phyloP scores from a whole-genome alignment of 2,797 vertebrate species.

The Rhynchonycteris naso region DNA sequence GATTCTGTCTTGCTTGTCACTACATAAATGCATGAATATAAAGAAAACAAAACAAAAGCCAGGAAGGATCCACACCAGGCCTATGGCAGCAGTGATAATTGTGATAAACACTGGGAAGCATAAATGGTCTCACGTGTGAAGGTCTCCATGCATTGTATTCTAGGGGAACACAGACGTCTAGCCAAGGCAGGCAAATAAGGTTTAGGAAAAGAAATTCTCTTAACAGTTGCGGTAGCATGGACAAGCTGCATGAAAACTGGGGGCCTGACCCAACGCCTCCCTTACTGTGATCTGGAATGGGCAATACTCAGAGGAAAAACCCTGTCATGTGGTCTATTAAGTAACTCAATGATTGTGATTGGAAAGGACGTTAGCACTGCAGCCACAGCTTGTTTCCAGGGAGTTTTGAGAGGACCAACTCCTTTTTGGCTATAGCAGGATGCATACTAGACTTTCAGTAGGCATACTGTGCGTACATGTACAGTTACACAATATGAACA shows the following conservation, averaged over 20 bases:
- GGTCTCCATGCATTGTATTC: not conserved
- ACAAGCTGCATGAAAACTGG: not conserved
- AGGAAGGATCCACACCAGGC: not conserved
- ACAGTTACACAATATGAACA: too few relatives aligned
- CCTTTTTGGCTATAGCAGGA: not conserved
- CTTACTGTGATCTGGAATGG: not conserved
- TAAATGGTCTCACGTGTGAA: not conserved
- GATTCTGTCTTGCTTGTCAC: not conserved
- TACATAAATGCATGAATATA: not conserved
- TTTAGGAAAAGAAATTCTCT: not conserved
- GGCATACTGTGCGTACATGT: accelerated
- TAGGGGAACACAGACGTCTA: not conserved
- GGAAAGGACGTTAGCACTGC: not conserved
- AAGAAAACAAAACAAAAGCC: not conserved
- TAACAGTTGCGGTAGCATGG: not conserved
- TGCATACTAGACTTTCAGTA: not conserved
- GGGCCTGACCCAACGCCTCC: not conserved
- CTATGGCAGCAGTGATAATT: not conserved
- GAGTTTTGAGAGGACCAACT: not conserved
- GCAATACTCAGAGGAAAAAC: not conserved
- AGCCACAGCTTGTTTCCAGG: not conserved
- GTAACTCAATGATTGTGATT: not conserved
- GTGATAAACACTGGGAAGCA: not conserved
- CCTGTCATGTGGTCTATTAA: not conserved
- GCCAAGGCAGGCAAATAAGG: not conserved